Evolutionary conservation across 2,113 vertebrate genomes (phyloP).

Genomic region (Limnothrissa miodon): DNA sequence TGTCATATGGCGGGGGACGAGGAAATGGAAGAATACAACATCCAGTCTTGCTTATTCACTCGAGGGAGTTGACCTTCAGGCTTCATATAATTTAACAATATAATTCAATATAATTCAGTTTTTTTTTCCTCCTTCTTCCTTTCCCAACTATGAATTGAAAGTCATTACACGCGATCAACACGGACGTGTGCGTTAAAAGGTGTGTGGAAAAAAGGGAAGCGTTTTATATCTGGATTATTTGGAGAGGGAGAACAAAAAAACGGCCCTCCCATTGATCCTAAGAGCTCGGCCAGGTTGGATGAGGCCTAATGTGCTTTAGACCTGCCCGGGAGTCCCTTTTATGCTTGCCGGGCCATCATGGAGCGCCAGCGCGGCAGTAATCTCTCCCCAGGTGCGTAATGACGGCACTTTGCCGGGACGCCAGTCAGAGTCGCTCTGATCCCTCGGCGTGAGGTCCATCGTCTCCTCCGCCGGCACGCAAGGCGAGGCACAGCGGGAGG

Average conservation of each 20-base stretch:
- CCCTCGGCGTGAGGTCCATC: neutral
- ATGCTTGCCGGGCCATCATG: neutral
- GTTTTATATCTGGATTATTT: neutral
- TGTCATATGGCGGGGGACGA: neutral
- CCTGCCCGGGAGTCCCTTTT: neutral
- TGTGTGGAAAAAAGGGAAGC: constrained; percentile 26
- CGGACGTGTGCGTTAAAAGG: neutral
- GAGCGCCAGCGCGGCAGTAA: neutral
- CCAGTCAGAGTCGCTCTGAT: neutral
- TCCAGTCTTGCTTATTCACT: neutral
- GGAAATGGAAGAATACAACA: neutral
- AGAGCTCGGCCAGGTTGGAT: neutral
- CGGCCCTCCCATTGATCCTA: constrained; percentile 12
- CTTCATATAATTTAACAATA: constrained; percentile 56
- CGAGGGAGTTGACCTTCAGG: constrained; percentile 60
- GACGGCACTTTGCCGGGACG: neutral
- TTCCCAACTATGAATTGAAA: constrained; percentile 41
- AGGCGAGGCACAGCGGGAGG: too few relatives aligned
- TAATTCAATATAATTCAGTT: too few relatives aligned
- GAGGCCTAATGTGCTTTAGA: neutral
- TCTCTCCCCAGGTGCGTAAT: neutral
- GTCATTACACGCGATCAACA: constrained; percentile 31
- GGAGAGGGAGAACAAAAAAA: constrained; percentile 35
- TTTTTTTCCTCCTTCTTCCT: constrained; percentile 43
- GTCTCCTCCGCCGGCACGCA: neutral